These are phyloP conservation scores for Phoxinus phoxinus DNA, from an alignment of 2,113 vertebrate genomes.

Conservation along the genomic window DNA sequence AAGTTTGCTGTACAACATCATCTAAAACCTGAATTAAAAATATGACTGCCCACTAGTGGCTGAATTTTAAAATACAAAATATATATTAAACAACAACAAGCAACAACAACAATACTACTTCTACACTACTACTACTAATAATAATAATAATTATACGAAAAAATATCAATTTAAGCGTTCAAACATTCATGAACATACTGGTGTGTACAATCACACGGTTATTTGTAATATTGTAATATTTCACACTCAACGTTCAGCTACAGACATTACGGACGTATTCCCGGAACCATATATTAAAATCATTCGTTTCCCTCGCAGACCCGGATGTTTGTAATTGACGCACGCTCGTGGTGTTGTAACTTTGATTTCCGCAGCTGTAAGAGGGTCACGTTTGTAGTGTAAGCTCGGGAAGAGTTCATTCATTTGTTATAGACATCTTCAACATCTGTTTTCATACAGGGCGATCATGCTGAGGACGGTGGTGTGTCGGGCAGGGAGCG, in stretches of 20 bases:
- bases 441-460: neutral
- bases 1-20: no score
- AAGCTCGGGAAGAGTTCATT: neutral
- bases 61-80: no score
- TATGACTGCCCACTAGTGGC: no score
- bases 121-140: no score
- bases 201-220: no score
- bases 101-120: neutral
- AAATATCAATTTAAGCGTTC: neutral
- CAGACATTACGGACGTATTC: neutral
- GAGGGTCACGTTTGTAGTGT: conserved; percentile 65
- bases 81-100: no score
- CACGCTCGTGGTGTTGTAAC: conserved; percentile 68
- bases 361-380: conserved; percentile 51
- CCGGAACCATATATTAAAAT: conserved; percentile 22
- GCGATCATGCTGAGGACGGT: conserved; percentile 71
- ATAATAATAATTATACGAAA: accelerated
- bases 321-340: conserved; percentile 48
- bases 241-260: neutral
- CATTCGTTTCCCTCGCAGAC: conserved; percentile 15
- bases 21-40: no score
- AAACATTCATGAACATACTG: neutral
- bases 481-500: conserved; percentile 68
- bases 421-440: neutral
- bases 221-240: no score